Percentiles rank a stretch among this genome's conserved stretches.
Conservation (phyloP, 1,140 invertebrate genomes). For the Catajapyx aquilonaris region DNA sequence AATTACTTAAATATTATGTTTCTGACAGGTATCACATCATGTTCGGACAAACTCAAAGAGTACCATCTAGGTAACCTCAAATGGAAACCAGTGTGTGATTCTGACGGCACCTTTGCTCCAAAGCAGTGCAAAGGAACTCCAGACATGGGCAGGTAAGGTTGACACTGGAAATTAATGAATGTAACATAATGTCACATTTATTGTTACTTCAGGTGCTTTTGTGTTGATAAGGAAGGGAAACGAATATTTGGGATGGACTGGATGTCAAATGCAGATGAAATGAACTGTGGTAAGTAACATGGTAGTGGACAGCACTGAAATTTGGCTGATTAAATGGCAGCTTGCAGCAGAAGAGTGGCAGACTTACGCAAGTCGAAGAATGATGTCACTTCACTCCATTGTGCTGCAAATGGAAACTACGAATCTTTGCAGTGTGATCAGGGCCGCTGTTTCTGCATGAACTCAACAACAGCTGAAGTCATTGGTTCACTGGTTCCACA, state of each 20-base stretch:
- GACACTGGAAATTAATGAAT: not conserved
- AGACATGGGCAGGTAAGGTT: constrained; percentile 1
- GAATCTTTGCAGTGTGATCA: constrained; percentile 12
- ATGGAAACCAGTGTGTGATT: constrained; percentile 9
- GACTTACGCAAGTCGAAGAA: no score
- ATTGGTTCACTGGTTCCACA: constrained; percentile 10
- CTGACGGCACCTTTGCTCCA: constrained; percentile 8
- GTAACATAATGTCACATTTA: not conserved
- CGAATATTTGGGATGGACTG: constrained; percentile 10
- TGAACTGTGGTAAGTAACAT: constrained; percentile 10
- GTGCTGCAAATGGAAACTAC: constrained; percentile 10
- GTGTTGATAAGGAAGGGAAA: constrained; percentile 7
- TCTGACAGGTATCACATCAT: no score
- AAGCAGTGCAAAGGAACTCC: constrained; percentile 11
- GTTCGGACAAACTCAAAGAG: no score
- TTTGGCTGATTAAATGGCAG: constrained; percentile 7
- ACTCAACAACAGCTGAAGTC: constrained; percentile 9
- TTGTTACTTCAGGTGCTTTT: constrained; percentile 8
- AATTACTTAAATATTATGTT: no score
- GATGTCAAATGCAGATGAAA: constrained; percentile 1
- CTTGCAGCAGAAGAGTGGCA: constrained; percentile 9
- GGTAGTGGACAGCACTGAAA: not conserved
- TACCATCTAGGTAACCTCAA: no score
- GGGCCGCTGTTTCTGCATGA: constrained; percentile 12
- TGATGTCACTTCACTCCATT: constrained; percentile 12